Base-by-base conservation (phyloP, 2,888 invertebrate genomes). In the Deladenus siricidicola region DNA sequence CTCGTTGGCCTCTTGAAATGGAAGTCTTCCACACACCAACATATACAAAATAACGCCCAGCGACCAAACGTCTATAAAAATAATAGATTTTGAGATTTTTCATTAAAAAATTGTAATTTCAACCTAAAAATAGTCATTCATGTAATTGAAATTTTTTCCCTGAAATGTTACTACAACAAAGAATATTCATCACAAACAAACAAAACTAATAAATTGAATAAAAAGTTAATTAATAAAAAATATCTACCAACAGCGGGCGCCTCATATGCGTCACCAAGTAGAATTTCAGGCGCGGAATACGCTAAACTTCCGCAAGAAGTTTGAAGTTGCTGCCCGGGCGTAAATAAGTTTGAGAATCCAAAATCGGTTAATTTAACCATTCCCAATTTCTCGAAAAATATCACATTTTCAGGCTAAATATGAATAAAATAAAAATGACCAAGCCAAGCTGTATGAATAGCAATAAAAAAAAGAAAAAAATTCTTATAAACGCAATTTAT, bases 1-100 rank as follows among this genome's bases (percentile, higher is more conserved):
- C 82, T 99, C 98, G 81, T 96, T 98, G 30, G 94, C 93, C 83
- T 96, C 96, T 83, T 94, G 93, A 81, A 98, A 98, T 4, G 98
- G 98, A 39, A 94, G 88, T 80, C 89, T 88, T 4, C 98, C 98
- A 81, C 90, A 91, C 4, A 96, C 94, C 77, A 98, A 84, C 94
- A 98, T 98, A 82, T 89, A 99, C 48, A 98, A 84, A 78, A 98
- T 94, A 19, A 98, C 98, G 60, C 98, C 98, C 60, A 99, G 84
- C 4, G 93, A 94, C 98, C 98, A 99, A 56, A 98, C 89, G 84
- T 98, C 94, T 73, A 59, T 2, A 70, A 65, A 17, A 39, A n/a
- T 6, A 21, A 23, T 34, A 6, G 39, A 34, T 10, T n/a, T n/a
- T 34, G 39, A 34, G 14, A 34, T 34, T 34, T 34, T 6, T 34